Percentiles rank a stretch among this genome's conserved stretches.
phyloP scores from a whole-genome alignment of 1,140 invertebrate genomes.

The Nasonia vitripennis region DNA sequence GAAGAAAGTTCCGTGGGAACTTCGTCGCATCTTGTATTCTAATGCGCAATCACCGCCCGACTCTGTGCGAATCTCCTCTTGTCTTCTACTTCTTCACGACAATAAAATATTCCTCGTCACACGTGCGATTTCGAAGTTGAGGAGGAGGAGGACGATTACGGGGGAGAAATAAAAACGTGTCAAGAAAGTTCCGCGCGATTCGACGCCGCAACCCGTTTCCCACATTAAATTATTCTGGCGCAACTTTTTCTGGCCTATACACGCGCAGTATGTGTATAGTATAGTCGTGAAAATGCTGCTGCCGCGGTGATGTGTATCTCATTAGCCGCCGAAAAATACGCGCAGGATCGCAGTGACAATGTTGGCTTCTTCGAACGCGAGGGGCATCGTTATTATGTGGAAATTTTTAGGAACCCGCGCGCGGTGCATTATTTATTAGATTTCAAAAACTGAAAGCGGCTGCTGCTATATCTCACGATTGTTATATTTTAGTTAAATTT shows the following conservation, averaged over 20 bases:
- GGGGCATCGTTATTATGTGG: neutral
- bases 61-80: neutral
- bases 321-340: conserved; percentile 10
- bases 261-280: too few relatives aligned
- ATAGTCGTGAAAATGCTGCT: conserved; percentile 13
- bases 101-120: neutral
- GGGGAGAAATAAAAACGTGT: conserved; percentile 14
- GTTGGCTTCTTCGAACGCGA: neutral
- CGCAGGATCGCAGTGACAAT: neutral
- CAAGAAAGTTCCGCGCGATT: conserved; percentile 37
- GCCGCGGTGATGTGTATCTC: neutral
- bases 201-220: conserved; percentile 26
- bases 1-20: neutral
- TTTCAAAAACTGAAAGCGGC: too few relatives aligned
- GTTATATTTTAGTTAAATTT: too few relatives aligned
- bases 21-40: neutral
- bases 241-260: conserved; percentile 26
- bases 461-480: too few relatives aligned
- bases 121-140: neutral
- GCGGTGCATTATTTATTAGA: too few relatives aligned
- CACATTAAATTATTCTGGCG: conserved; percentile 42
- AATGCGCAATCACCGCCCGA: neutral
- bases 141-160: neutral
- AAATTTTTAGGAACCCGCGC: too few relatives aligned
- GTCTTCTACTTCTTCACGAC: neutral